A percentile compares a stretch with the other conserved stretches of the same genome.
phyloP scores from a whole-genome alignment of 2,797 vertebrate species.

The Hypotaenidia philippensis region DNA sequence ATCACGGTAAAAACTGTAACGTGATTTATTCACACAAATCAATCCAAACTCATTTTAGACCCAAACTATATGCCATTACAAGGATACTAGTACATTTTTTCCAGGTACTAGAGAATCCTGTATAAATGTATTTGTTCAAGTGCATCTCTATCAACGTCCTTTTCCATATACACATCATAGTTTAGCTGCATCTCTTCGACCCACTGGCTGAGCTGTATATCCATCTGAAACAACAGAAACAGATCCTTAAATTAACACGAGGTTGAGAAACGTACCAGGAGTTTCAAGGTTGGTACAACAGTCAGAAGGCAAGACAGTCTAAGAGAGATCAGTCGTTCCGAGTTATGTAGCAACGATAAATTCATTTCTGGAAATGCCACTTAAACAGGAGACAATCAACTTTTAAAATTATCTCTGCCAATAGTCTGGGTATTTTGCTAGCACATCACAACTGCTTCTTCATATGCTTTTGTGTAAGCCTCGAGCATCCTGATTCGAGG shows the following conservation, averaged over 20 bases:
- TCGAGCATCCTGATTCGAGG: neutral
- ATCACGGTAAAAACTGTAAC: neutral
- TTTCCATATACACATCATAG: constrained; percentile 81
- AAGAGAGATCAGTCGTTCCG: neutral
- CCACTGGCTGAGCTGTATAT: constrained; percentile 82
- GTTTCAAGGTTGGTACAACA: neutral
- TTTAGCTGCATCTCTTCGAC: constrained; percentile 88
- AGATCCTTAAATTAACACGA: constrained; percentile 39
- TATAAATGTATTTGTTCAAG: constrained; percentile 93
- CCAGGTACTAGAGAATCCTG: constrained; percentile 80
- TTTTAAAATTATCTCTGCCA: neutral
- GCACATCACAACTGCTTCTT: neutral
- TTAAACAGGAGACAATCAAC: neutral
- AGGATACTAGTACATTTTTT: constrained; percentile 17
- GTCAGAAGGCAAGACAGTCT: neutral
- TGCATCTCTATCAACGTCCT: constrained; percentile 84
- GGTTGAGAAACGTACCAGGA: neutral
- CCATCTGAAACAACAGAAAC: constrained; percentile 75
- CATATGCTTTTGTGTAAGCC: neutral
- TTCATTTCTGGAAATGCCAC: neutral
- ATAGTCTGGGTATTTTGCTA: neutral
- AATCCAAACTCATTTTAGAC: neutral
- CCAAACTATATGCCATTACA: neutral
- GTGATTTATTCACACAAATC: constrained; percentile 52
- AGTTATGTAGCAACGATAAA: neutral